Evolutionary conservation across 2,797 vertebrate genomes (phyloP), one percentile per base, ranked within the genome.

Genomic region (Sebastes elongatus): DNA sequence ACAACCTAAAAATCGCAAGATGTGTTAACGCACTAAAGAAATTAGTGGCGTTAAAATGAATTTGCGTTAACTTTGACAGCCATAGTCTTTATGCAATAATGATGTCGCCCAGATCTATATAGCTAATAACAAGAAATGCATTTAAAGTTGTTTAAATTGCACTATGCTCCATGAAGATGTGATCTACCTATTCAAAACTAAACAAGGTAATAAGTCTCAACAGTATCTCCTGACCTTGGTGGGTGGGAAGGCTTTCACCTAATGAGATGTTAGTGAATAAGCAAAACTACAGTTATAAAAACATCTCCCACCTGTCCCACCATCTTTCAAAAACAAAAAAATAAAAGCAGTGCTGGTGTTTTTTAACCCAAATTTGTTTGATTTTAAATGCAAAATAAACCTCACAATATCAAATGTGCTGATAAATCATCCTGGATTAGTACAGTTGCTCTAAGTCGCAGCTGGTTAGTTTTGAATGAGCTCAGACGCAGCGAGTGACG

Each of bases 341-440:
- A 6, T 38, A 3, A 71, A 63, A 72, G 4, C 49, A 64, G n/a
- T 32, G 4, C 7, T 49, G 14, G 30, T 63, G 20, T 23, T 71
- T 60, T 46, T 71, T 6, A 38, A 49, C 5, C 20, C 6, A 23
- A 70, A 27, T 60, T 49, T 30, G 28, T 63, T 32, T 61, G 60
- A 83, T 80, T 80, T 46, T 68, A 49, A 35, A 62, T 9, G 38
- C 76, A 32, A 83, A 73, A 59, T 49, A 22, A 25, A 81, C 35
- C 53, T n/a, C 55, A 68, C 6, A 33, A 66, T 75, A 80, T 78
- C n/a, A 82, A 68, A 52, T 35, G 20, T 30, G 10, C 30, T 46
- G 49, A 76, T 59, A 25, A 83, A 84, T 49, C 76, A 35, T 25
- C 4, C 4, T 5, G 52, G 72, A 53, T 56, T 16, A 16, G 27